Evolutionary conservation across 2,113 vertebrate genomes (phyloP).

Genomic region (Solea senegalensis): DNA sequence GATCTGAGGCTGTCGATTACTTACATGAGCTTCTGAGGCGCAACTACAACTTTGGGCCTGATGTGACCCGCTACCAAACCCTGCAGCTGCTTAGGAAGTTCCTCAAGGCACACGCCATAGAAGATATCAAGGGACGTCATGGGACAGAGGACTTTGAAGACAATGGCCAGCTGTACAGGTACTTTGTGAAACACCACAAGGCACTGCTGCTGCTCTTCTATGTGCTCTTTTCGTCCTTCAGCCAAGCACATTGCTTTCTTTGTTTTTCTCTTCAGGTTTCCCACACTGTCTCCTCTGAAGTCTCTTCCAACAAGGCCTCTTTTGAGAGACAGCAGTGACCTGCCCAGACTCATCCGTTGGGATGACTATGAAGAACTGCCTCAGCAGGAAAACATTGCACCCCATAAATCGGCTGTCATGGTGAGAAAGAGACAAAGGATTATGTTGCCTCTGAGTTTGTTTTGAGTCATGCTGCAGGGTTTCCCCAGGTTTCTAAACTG

Average conservation of each 20-base stretch:
- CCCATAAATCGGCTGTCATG: conserved; percentile 59
- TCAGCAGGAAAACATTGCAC: conserved; percentile 60
- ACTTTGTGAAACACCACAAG: not conserved
- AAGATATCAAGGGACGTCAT: conserved; percentile 71
- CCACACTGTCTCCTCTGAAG: conserved; percentile 67
- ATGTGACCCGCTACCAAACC: conserved; percentile 73
- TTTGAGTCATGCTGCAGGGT: not conserved
- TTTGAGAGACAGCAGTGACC: conserved; percentile 55
- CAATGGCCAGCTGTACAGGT: conserved; percentile 69
- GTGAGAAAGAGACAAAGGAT: conserved; percentile 44
- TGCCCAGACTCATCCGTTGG: conserved; percentile 78
- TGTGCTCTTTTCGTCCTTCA: not conserved
- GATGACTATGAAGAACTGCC: conserved; percentile 77
- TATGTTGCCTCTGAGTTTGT: not conserved
- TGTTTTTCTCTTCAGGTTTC: conserved; percentile 59
- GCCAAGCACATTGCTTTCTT: not conserved
- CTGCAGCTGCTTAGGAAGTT: conserved; percentile 75
- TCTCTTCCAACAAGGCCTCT: conserved; percentile 63
- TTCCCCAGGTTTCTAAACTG: not conserved
- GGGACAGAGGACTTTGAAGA: conserved; percentile 75
- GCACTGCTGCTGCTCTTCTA: not conserved
- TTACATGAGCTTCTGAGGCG: conserved; percentile 63
- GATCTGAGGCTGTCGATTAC: conserved; percentile 70
- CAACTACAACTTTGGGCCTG: conserved; percentile 74
- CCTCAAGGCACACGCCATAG: conserved; percentile 72